phyloP scores from a whole-genome alignment of 2,888 invertebrate genomes.

The Drosophila pseudotalamancana region DNA sequence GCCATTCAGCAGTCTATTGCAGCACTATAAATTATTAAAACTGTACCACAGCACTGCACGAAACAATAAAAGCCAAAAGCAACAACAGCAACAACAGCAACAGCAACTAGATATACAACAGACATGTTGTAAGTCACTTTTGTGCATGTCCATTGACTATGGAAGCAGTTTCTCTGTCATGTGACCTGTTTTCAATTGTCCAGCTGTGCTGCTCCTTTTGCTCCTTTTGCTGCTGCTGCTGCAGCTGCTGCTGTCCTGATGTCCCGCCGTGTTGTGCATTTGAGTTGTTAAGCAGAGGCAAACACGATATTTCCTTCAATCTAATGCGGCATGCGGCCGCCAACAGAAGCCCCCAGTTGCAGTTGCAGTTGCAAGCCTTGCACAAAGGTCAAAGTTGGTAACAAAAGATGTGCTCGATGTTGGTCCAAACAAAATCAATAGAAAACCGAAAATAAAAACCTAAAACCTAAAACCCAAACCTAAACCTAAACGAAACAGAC shows the following conservation, averaged over 20 bases:
- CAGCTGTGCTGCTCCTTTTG: slow-evolving; percentile 11
- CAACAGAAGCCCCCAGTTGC: not conserved
- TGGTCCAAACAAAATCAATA: slow-evolving; percentile 30
- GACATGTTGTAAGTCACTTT: slow-evolving; percentile 27
- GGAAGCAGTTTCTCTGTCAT: slow-evolving; percentile 7
- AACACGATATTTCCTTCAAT: slow-evolving; percentile 27
- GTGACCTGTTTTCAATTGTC: slow-evolving; percentile 3
- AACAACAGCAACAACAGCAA: slow-evolving; percentile 4
- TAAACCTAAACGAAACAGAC: not conserved
- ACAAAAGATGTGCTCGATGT: slow-evolving; percentile 12
- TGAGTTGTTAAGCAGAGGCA: slow-evolving; percentile 25
- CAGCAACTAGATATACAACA: too few species aligned
- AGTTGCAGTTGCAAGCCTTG: slow-evolving; percentile 3
- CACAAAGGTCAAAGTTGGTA: slow-evolving; percentile 30
- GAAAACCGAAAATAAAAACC: slow-evolving; percentile 1
- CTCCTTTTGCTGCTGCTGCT: slow-evolving; percentile 2
- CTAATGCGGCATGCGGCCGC: slow-evolving; percentile 3
- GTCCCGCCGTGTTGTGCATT: slow-evolving; percentile 17
- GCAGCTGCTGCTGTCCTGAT: not conserved
- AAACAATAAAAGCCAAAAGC: slow-evolving; percentile 6
- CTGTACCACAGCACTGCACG: slow-evolving; percentile 38
- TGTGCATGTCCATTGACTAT: slow-evolving; percentile 35
- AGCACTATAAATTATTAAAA: slow-evolving; percentile 76
- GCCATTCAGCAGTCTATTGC: slow-evolving; percentile 51
- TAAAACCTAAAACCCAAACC: too few species aligned